Percentiles rank a stretch among this genome's conserved stretches.
Conservation (phyloP, 1,140 invertebrate genomes). For the Brachionus plicatilis region DNA sequence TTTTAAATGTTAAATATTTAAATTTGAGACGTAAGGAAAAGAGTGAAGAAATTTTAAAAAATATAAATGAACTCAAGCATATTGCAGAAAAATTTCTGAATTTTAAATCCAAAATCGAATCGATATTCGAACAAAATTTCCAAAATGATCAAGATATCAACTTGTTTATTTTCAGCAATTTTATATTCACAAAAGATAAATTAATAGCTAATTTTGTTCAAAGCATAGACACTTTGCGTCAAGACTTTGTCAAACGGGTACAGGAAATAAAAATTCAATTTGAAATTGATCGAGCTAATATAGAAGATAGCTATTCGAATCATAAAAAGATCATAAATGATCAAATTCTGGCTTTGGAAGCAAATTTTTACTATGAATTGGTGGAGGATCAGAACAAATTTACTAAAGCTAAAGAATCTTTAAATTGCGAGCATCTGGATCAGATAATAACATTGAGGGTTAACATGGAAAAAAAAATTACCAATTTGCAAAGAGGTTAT, state of each 20-base stretch:
- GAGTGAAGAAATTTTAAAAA: not conserved
- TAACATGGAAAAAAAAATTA: not conserved
- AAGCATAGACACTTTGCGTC: not conserved
- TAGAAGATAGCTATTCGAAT: not conserved
- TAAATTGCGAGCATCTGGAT: not conserved
- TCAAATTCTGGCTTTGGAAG: not conserved
- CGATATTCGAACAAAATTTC: not conserved
- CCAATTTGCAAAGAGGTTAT: not conserved
- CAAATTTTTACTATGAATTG: not conserved
- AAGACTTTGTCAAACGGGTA: not conserved
- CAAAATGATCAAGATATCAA: not conserved
- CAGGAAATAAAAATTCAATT: not conserved
- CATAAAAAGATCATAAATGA: not conserved
- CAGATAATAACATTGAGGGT: not conserved
- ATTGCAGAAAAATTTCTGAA: not conserved
- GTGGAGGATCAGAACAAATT: not conserved
- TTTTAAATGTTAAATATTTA: conserved; percentile 10
- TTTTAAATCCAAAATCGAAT: not conserved
- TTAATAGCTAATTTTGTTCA: not conserved
- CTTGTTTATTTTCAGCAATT: not conserved
- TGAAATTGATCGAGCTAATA: not conserved
- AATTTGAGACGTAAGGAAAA: conserved; percentile 14
- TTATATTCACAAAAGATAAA: conserved; percentile 1
- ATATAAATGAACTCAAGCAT: not conserved
- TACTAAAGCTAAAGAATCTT: not conserved